Conservation (phyloP, 2,888 invertebrate genomes). For the Metopia argyrocephala region DNA sequence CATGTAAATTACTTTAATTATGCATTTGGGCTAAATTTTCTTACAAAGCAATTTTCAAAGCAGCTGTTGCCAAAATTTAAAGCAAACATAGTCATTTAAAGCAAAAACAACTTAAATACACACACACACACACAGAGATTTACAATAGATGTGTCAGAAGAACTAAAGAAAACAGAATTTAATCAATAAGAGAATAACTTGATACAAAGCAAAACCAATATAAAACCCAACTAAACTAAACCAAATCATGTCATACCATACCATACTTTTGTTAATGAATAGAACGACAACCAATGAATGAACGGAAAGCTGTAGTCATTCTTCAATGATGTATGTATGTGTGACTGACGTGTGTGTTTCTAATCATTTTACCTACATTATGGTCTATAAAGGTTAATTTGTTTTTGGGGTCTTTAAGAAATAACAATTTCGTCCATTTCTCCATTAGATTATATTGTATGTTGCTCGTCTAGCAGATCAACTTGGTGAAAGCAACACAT, state of each 20-base stretch:
- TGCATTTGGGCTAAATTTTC: slow-evolving; percentile 57
- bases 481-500: not conserved
- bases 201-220: not conserved
- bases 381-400: slow-evolving; percentile 37
- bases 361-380: slow-evolving; percentile 3
- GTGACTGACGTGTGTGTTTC: not conserved
- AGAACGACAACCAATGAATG: slow-evolving; percentile 32
- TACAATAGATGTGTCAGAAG: not conserved
- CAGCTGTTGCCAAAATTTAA: not conserved
- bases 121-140: not conserved
- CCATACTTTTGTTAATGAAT: not conserved
- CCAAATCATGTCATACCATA: not conserved
- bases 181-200: slow-evolving; percentile 2
- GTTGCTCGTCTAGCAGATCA: not conserved
- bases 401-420: no score
- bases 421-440: no score
- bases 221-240: not conserved
- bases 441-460: no score
- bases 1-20: slow-evolving; percentile 64
- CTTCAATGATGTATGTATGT: not conserved
- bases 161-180: not conserved
- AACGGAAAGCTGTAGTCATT: slow-evolving; percentile 7
- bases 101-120: not conserved
- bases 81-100: not conserved
- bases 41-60: slow-evolving; percentile 22